These are phyloP conservation scores for Harpegnathos saltator DNA, from an alignment of 1,140 invertebrate genomes.

Conservation along the genomic window DNA sequence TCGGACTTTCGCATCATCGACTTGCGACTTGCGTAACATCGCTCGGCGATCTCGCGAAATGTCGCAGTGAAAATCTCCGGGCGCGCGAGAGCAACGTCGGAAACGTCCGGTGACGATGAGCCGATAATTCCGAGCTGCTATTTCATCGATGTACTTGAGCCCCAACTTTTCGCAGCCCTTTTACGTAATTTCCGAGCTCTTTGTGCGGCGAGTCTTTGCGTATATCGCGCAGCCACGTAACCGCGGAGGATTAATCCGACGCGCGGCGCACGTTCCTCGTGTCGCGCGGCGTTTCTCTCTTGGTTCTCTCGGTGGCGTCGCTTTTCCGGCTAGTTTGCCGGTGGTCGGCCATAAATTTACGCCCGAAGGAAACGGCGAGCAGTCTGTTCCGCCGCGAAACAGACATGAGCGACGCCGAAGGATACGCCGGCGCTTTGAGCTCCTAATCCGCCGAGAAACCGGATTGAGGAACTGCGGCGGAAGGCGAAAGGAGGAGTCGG, in stretches of 20 bases:
- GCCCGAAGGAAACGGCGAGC: conserved; percentile 43
- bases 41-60: too few species aligned
- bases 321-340: conserved; percentile 29
- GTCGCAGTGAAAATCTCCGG: too few species aligned
- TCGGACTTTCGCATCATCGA: not conserved
- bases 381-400: conserved; percentile 45
- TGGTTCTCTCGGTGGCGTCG: not conserved
- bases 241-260: conserved; percentile 15
- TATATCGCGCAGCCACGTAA: not conserved
- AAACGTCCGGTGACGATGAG: not conserved
- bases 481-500: conserved; percentile 21
- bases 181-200: too few species aligned
- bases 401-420: conserved; percentile 13
- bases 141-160: not conserved
- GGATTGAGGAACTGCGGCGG: conserved; percentile 33
- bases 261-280: not conserved
- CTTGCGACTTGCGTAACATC: not conserved
- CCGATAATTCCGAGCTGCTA: not conserved
- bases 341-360: conserved; percentile 35
- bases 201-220: not conserved
- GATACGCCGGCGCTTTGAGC: conserved; percentile 37
- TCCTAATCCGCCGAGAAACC: conserved; percentile 27
- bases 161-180: not conserved
- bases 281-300: not conserved
- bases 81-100: not conserved